Conservation (phyloP, 2,113 vertebrate species). For the Orycteropus afer region DNA sequence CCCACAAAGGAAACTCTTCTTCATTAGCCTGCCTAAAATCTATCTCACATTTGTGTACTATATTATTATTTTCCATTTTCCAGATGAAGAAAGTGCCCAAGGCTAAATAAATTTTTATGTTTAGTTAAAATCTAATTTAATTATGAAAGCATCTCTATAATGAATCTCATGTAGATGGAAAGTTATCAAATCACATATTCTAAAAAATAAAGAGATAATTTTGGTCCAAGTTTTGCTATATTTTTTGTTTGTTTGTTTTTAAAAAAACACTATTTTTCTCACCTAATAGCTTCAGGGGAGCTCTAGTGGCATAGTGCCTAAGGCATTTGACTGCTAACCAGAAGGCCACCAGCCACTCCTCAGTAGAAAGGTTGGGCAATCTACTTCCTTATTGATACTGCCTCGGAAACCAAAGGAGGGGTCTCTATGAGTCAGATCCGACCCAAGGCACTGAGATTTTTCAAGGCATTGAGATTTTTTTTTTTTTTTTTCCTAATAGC, state of each 20-base stretch:
- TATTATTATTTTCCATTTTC: not conserved
- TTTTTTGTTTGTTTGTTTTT: no score
- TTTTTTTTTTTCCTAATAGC: no score
- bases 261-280: not conserved
- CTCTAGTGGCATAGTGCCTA: no score
- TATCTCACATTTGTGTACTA: not conserved
- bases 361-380: no score
- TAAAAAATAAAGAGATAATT: constrained; percentile 27
- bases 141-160: not conserved
- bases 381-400: no score
- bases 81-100: not conserved
- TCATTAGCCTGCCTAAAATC: not conserved
- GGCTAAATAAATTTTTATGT: not conserved
- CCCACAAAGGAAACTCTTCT: not conserved
- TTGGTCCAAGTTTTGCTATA: not conserved
- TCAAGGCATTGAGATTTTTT: no score
- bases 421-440: no score
- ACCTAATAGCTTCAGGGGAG: no score
- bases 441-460: no score
- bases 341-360: no score
- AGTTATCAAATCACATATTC: not conserved
- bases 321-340: no score
- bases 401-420: no score
- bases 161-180: constrained; percentile 20
- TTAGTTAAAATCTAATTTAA: constrained; percentile 49